phyloP scores from a whole-genome alignment of 2,797 vertebrate genomes.

The Enoplosus armatus region DNA sequence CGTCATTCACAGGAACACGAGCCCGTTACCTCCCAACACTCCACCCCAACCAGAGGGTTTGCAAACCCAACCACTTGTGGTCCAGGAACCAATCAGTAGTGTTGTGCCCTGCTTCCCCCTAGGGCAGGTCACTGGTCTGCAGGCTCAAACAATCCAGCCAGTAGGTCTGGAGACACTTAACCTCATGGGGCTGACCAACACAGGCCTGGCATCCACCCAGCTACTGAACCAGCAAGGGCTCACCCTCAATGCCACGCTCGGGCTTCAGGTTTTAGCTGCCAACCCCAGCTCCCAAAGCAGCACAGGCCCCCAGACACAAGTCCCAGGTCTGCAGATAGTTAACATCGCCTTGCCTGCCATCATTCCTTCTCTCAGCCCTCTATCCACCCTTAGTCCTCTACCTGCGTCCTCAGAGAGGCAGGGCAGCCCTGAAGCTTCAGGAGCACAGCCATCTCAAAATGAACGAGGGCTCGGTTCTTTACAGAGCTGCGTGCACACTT shows the following conservation, averaged over 20 bases:
- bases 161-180: slow-evolving; percentile 91
- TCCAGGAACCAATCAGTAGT: slow-evolving; percentile 87
- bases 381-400: slow-evolving; percentile 80
- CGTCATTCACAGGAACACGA: slow-evolving; percentile 92
- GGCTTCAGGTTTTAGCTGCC: slow-evolving; percentile 92
- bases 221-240: slow-evolving; percentile 89
- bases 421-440: slow-evolving; percentile 66
- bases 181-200: slow-evolving; percentile 90
- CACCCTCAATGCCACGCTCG: slow-evolving; percentile 91
- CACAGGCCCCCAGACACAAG: slow-evolving; percentile 84
- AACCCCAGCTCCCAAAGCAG: slow-evolving; percentile 86
- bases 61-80: slow-evolving; percentile 77
- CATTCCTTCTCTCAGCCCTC: slow-evolving; percentile 90
- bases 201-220: slow-evolving; percentile 84
- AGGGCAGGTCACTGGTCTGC: slow-evolving; percentile 90
- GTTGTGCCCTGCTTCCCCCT: slow-evolving; percentile 93
- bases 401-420: slow-evolving; percentile 69
- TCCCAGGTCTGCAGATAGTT: slow-evolving; percentile 93
- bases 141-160: slow-evolving; percentile 86
- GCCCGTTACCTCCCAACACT: slow-evolving; percentile 77
- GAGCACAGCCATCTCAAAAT: slow-evolving; percentile 45
- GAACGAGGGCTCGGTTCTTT: slow-evolving; percentile 23
- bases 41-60: slow-evolving; percentile 77
- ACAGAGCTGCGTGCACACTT: slow-evolving; percentile 42
- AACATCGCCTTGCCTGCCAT: slow-evolving; percentile 94